These are phyloP conservation scores for Rhynchomys soricoides DNA, from an alignment of 2,113 vertebrate genomes.

Conservation along the genomic window DNA sequence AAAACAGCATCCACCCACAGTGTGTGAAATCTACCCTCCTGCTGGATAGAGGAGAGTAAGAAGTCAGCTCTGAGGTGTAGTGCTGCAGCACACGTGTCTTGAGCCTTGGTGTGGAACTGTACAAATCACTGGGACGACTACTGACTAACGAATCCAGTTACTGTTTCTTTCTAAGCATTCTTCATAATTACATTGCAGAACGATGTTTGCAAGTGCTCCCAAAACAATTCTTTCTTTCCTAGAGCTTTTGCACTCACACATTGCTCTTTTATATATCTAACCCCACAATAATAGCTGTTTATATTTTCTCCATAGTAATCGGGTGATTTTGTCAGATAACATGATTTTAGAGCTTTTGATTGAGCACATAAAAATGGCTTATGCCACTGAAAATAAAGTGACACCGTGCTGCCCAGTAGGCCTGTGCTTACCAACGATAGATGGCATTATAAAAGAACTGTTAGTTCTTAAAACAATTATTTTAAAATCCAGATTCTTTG, in stretches of 20 bases:
- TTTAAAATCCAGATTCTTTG: background rate
- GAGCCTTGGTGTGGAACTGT: background rate
- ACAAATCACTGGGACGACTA: background rate
- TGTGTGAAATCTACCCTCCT: background rate
- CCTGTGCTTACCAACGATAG: background rate
- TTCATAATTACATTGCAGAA: background rate
- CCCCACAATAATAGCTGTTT: background rate
- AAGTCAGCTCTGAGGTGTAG: background rate
- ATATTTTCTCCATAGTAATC: background rate
- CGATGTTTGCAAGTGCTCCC: background rate
- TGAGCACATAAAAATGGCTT: background rate
- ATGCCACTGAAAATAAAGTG: background rate
- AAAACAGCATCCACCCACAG: background rate
- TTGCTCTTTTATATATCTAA: background rate
- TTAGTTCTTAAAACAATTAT: background rate
- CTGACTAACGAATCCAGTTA: background rate
- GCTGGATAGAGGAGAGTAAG: background rate
- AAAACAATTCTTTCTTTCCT: background rate
- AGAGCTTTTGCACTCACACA: background rate
- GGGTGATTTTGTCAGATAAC: background rate
- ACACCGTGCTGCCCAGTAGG: background rate
- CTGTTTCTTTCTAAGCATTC: background rate
- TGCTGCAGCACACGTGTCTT: background rate
- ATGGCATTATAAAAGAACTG: background rate
- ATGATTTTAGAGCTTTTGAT: slow-evolving; percentile 1